phyloP scores from a whole-genome alignment of 2,888 invertebrate species.

The Anthophora plumipes region DNA sequence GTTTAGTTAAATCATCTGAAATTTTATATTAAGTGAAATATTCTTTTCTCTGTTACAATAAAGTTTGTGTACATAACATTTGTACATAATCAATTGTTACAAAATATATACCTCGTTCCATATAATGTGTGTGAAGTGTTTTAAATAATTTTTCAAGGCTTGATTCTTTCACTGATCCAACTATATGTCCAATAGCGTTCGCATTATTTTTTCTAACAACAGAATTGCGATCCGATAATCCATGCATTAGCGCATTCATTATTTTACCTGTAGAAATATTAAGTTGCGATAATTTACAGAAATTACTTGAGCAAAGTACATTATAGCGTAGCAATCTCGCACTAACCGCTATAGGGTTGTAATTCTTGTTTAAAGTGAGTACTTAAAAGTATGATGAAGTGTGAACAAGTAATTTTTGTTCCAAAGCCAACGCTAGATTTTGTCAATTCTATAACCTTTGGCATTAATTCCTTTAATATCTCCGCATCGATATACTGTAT shows the following conservation, averaged over 20 bases:
- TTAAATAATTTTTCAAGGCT: conserved; percentile 88
- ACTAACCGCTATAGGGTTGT: conserved; percentile 86
- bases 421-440: conserved; percentile 92
- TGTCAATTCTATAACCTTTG: conserved; percentile 92
- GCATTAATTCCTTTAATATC: conserved; percentile 92
- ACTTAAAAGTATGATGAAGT: conserved; percentile 90
- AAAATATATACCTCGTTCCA: conserved; percentile 86
- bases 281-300: conserved; percentile 21
- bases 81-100: neutral
- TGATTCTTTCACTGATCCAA: conserved; percentile 92
- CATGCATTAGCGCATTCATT: conserved; percentile 89
- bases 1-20: conserved; percentile 90
- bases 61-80: neutral
- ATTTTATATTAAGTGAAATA: conserved; percentile 39
- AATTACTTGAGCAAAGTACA: neutral
- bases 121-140: conserved; percentile 88
- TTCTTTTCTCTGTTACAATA: neutral
- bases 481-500: conserved; percentile 91
- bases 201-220: conserved; percentile 94
- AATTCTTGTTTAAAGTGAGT: conserved; percentile 85
- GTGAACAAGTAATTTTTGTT: conserved; percentile 92
- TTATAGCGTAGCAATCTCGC: neutral
- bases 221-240: conserved; percentile 93
- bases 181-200: conserved; percentile 93
- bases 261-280: conserved; percentile 85